phyloP scores from a whole-genome alignment of 2,888 invertebrate genomes.

The Caenorhabditis sp. region DNA sequence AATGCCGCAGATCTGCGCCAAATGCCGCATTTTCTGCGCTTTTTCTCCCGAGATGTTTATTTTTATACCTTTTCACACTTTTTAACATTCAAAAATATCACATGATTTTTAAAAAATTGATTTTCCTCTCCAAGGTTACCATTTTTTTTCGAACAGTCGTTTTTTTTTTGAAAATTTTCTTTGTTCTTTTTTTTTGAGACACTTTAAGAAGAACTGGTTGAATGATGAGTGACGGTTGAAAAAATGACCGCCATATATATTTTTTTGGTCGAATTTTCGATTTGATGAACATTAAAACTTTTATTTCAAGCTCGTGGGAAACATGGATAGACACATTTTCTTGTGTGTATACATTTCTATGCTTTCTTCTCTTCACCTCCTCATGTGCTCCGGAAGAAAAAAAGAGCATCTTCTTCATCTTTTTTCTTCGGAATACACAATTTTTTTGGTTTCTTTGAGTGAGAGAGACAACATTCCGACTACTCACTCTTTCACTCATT shows the following conservation, averaged over 20 bases:
- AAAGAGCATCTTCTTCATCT: not conserved
- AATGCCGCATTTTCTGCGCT: no score
- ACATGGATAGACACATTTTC: not conserved
- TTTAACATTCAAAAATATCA: no score
- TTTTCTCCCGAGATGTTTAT: no score
- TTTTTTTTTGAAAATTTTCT: not conserved
- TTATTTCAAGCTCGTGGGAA: no score
- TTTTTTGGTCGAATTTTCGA: no score
- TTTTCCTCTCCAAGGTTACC: not conserved
- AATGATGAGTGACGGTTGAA: not conserved
- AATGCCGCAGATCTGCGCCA: no score
- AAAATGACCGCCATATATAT: no score
- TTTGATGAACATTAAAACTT: no score
- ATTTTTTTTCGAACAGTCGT: not conserved
- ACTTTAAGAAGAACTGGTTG: not conserved
- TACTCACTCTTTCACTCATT: not conserved
- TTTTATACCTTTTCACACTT: no score
- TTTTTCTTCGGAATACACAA: constrained; percentile 1
- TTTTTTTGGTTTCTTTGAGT: not conserved
- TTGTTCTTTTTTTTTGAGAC: not conserved
- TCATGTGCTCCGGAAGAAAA: not conserved
- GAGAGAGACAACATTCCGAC: not conserved
- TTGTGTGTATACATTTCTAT: not conserved
- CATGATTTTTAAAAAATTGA: not conserved
- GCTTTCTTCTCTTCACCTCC: not conserved